Base-by-base conservation (phyloP, 2,888 invertebrate genomes). In the Xestia xanthographa region DNA sequence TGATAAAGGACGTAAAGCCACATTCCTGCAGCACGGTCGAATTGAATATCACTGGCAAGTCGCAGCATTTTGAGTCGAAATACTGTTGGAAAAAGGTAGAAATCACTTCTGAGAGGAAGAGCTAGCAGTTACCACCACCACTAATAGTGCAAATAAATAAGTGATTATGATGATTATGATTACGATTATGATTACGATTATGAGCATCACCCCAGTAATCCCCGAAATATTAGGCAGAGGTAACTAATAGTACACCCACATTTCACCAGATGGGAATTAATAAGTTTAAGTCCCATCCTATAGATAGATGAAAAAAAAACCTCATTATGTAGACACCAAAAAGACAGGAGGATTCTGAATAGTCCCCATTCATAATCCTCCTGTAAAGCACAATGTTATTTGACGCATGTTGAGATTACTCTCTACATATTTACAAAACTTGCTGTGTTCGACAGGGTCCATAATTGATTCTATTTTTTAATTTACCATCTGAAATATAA, bases 11-110 rank as follows among this genome's bases (percentile, higher is more conserved):
- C 0, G 86, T 72, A 72, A 96, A 93, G 0, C 94, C 94, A 72
- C 96, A 96, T 45, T 91, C 92, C 0, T 83, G 56, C 1, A 96
- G 73, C 0, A 88, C 56, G 0, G 90, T 86, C 0, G 88, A 67
- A 71, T 90, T 92, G 80, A 95, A 90, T 20, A 96, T 50, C 8
- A 86, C 81, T 0, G 96, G 96, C 17, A 96, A 29, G n/a, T 94
- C 85, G 78, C 96, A 96, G 90, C 96, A 96, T 87, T 94, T 95
- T 0, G 90, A 72, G 79, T 89, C 91, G 90, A 94, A 96, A 79
- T 95, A 95, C 95, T 95, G 92, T n/a, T 50, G 41, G 34, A 70
- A 48, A 26, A 34, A 34, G 4, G 9, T 45, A 12, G 0, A 69
- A 1, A 29, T 62, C 62, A 68, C 20, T 34, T n/a, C 6, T 26